A percentile compares a stretch with the other conserved stretches of the same genome.
phyloP scores from a whole-genome alignment of 2,797 vertebrate genomes.

The Channallabes apus region DNA sequence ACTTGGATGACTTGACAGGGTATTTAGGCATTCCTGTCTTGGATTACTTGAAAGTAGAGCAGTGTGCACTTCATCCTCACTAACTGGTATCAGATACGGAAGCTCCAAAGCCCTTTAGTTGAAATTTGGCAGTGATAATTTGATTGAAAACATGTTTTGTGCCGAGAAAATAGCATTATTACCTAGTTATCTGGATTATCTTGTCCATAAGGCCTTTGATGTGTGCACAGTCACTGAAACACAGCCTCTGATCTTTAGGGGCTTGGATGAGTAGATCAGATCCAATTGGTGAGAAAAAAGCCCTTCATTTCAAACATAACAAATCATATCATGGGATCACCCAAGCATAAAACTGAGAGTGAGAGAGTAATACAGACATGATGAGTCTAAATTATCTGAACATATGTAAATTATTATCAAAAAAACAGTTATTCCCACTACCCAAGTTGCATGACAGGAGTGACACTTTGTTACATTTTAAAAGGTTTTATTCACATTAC shows the following conservation, averaged over 20 bases:
- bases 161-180: slow-evolving; percentile 63
- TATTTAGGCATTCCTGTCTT: slow-evolving; percentile 57
- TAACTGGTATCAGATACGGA: slow-evolving; percentile 59
- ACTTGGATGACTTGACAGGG: slow-evolving; percentile 54
- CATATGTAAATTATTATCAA: neutral
- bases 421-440: neutral
- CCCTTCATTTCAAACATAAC: slow-evolving; percentile 60
- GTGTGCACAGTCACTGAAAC: slow-evolving; percentile 58
- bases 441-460: neutral
- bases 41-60: slow-evolving; percentile 61
- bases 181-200: slow-evolving; percentile 62
- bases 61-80: slow-evolving; percentile 48
- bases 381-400: neutral
- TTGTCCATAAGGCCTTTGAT: slow-evolving; percentile 63
- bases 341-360: slow-evolving; percentile 38
- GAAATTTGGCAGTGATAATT: slow-evolving; percentile 61
- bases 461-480: neutral
- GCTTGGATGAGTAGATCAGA: slow-evolving; percentile 58
- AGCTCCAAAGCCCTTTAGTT: slow-evolving; percentile 56
- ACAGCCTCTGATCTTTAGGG: slow-evolving; percentile 58
- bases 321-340: slow-evolving; percentile 52
- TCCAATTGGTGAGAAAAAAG: slow-evolving; percentile 59
- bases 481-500: neutral
- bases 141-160: slow-evolving; percentile 64
- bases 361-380: slow-evolving; percentile 17